phyloP scores from a whole-genome alignment of 1,140 invertebrate genomes.

The Trachymyrmex cornetzi region DNA sequence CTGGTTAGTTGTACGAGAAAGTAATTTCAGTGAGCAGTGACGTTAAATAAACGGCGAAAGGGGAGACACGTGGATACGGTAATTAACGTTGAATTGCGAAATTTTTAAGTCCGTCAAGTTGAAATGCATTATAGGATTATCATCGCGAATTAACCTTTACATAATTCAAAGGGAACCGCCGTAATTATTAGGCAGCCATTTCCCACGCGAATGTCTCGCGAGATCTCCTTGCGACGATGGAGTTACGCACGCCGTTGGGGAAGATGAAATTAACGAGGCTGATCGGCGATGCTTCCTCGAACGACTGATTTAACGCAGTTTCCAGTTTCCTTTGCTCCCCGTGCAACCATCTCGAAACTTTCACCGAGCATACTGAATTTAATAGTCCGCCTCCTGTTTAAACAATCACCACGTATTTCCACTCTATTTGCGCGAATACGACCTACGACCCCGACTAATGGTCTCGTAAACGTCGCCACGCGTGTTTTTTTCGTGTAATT shows the following conservation, averaged over 20 bases:
- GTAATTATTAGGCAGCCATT: conserved; percentile 43
- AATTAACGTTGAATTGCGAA: conserved; percentile 25
- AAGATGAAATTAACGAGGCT: conserved; percentile 51
- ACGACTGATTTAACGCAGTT: conserved; percentile 63
- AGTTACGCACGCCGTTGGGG: conserved; percentile 35
- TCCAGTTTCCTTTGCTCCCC: conserved; percentile 58
- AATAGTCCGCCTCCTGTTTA: conserved; percentile 36
- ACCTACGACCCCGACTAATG: background rate
- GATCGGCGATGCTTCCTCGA: conserved; percentile 58
- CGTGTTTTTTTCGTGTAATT: conserved; percentile 6
- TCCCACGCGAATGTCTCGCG: conserved; percentile 22
- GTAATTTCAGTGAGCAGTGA: conserved; percentile 48
- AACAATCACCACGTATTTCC: conserved; percentile 54
- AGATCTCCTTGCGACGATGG: conserved; percentile 20
- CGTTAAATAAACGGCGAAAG: conserved; percentile 35
- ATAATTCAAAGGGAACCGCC: conserved; percentile 22
- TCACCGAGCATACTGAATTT: conserved; percentile 53
- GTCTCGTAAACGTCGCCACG: background rate
- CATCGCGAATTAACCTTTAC: conserved; percentile 13
- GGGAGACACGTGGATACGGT: background rate
- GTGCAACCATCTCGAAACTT: conserved; percentile 52
- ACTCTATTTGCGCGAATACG: conserved; percentile 40
- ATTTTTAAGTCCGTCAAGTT: conserved; percentile 16
- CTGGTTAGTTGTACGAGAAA: conserved; percentile 48
- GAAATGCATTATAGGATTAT: background rate